Percentiles rank a stretch among this genome's conserved stretches.
phyloP scores from a whole-genome alignment of 1,140 invertebrate species.

The Ooceraea biroi region DNA sequence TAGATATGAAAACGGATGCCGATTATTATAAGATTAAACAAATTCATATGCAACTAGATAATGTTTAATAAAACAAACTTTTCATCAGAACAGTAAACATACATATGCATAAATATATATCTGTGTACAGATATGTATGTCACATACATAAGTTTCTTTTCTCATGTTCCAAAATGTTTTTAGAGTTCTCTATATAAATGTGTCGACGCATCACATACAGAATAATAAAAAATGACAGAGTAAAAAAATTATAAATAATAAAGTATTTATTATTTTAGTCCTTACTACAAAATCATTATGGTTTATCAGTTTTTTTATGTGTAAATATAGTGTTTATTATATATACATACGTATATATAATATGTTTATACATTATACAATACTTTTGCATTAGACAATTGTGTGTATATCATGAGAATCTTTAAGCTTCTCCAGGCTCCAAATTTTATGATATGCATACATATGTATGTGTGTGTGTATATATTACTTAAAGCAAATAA shows the following conservation, averaged over 20 bases:
- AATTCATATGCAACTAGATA: neutral
- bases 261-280: constrained; percentile 39
- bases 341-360: neutral
- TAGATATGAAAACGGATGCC: constrained; percentile 24
- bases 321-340: neutral
- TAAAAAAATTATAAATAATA: constrained; percentile 35
- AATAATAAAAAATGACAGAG: constrained; percentile 41
- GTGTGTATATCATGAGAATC: neutral
- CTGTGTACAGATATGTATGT: neutral
- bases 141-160: constrained; percentile 25
- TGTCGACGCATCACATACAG: constrained; percentile 45
- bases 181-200: constrained; percentile 49
- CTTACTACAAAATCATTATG: constrained; percentile 15
- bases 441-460: neutral
- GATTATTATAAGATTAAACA: constrained; percentile 8
- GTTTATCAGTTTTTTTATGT: neutral
- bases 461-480: too few relatives aligned
- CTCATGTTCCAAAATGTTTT: constrained; percentile 26
- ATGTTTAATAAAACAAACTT: constrained; percentile 15
- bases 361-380: too few relatives aligned
- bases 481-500: too few relatives aligned
- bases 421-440: neutral
- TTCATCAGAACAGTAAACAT: constrained; percentile 30
- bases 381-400: too few relatives aligned
- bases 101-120: constrained; percentile 1